Evolutionary conservation across 2,797 vertebrate species (phyloP), one percentile per base, ranked within the genome.

Genomic region (Setipinna tenuifilis): DNA sequence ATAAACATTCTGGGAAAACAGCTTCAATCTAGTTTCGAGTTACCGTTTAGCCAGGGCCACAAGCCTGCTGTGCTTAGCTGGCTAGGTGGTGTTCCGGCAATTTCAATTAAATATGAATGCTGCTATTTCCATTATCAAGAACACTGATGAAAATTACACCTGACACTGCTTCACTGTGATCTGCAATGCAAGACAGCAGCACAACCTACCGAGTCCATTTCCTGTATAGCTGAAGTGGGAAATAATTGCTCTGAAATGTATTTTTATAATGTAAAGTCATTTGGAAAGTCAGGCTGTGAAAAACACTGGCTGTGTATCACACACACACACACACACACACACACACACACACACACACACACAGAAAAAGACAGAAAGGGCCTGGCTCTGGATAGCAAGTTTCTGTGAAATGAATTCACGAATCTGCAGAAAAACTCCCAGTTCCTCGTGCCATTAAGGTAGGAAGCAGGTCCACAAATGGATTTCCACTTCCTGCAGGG

Each of bases 21-120:
- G 91, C 86, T 93, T 89, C 92, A 89, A 93, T 93, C 90, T 90
- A 31, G 84, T 89, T 89, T 92, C 85, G 90, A 88, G 88, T 94
- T 92, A 90, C 90, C 84, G 86, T 82, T 81, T 82, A 85, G 84
- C 84, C 62, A 23, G 10, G n/a, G 6, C n/a, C 61, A 65, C 7
- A 31, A 5, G 31, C 71, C 35, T 44, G 0, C 50, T 54, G 50
- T 14, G 50, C 50, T 54, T 78, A 44, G 17, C 71, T 41, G 31
- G 6, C 71, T 78, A 78, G 35, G 35, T 44, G 71, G 35, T 19
- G 17, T 78, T 78, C 71, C 71, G 71, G 71, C 41, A 78, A 78
- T 44, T 44, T 78, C 71, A 7, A 78, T 78, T 78, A 21, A 78
- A 78, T 78, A 78, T 9, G 71, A 78, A 41, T 5, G 35, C 31